A percentile compares a stretch with the other conserved stretches of the same genome.
These are phyloP conservation scores for Patella caerulea DNA, from an alignment of 2,888 invertebrate species.

Conservation along the genomic window DNA sequence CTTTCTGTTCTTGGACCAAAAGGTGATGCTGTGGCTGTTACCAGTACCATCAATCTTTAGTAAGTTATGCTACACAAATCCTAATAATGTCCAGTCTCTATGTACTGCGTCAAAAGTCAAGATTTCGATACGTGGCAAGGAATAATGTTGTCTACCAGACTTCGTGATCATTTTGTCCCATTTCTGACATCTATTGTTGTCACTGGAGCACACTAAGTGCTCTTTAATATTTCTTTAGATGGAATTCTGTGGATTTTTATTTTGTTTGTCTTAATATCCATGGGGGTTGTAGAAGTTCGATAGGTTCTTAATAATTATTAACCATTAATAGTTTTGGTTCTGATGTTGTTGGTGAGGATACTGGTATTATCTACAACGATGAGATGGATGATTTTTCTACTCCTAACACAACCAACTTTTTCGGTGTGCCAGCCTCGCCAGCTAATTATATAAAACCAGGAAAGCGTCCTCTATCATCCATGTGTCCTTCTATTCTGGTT, in stretches of 20 bases:
- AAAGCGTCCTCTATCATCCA: slow-evolving; percentile 89
- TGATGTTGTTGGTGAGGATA: slow-evolving; percentile 71
- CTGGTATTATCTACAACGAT: slow-evolving; percentile 90
- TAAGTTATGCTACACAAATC: slow-evolving; percentile 71
- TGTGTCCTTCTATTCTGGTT: slow-evolving; percentile 86
- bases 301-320: background rate
- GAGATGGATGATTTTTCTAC: slow-evolving; percentile 92
- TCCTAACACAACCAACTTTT: slow-evolving; percentile 72
- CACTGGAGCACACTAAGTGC: too few relatives aligned
- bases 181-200: too few relatives aligned
- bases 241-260: too few relatives aligned
- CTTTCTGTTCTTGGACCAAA: slow-evolving; percentile 85
- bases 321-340: slow-evolving; percentile 83
- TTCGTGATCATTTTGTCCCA: too few relatives aligned
- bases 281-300: background rate
- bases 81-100: too few relatives aligned
- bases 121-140: too few relatives aligned
- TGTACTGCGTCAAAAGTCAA: too few relatives aligned
- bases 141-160: too few relatives aligned
- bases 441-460: slow-evolving; percentile 87
- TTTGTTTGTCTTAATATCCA: too few relatives aligned
- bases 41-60: slow-evolving; percentile 89
- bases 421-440: slow-evolving; percentile 78
- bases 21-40: slow-evolving; percentile 92
- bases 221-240: too few relatives aligned